Base-by-base conservation (phyloP, 2,888 invertebrate species). In the Calameuta filiformis region DNA sequence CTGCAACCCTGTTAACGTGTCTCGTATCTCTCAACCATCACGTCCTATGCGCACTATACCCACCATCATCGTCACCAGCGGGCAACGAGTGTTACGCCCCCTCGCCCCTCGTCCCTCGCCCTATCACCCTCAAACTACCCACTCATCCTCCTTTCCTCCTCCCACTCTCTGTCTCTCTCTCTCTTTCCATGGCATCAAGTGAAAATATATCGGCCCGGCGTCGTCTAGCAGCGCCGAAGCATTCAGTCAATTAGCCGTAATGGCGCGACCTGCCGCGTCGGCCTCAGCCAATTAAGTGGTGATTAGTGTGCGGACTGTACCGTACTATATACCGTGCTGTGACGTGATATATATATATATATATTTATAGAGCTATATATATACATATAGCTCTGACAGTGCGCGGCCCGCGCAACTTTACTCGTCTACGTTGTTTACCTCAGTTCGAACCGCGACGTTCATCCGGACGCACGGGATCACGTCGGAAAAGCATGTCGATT, bases 231-330 rank as follows among this genome's bases (percentile, higher is more conserved):
- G 81, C 84, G 83, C 81, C 82, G 84, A 83, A 83, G 82, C 85
- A 84, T 84, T 84, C 83, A 80, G 86, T 87, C 87, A 86, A 87
- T 87, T 87, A 87, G 87, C 82, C 80, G 81, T 85, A 86, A 86
- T 86, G 84, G 85, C 86, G 86, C 84, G 84, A 84, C 84, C 85
- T 85, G 87, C 83, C 84, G 84, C 83, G 84, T 85, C 84, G 83
- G 85, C 84, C 82, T 81, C 83, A 86, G 83, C 84, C 87, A 87
- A 87, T 87, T 87, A 87, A 87, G 84, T 86, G 85, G 85, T 87
- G 86, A 87, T 87, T 87, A 86, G 87, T 87, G 85, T 83, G 84
- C 83, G 84, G 77, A 68, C 35, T 74, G 34, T 75, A 75, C 74
- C 11, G 73, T 76, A 80, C 71, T 68, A 37, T n/a, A 68, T 11